Percentiles rank a stretch among this genome's conserved stretches.
phyloP scores from a whole-genome alignment of 2,113 vertebrate species.

The Gymnocephalus cernua region DNA sequence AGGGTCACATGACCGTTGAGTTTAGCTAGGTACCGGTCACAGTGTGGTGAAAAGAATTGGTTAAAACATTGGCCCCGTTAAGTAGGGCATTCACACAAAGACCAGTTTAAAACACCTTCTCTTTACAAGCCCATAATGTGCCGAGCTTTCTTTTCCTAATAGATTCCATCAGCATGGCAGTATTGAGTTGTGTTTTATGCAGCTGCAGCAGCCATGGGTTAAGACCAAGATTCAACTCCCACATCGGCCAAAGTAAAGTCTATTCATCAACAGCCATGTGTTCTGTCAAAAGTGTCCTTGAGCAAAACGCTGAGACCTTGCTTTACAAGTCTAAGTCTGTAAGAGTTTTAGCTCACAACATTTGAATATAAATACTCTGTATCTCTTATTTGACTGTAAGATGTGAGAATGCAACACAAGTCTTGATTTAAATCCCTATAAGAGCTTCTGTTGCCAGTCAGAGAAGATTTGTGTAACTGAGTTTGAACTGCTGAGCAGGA shows the following conservation, averaged over 20 bases:
- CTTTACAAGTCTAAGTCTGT: background rate
- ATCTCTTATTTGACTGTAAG: background rate
- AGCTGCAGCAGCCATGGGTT: background rate
- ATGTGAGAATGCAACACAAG: background rate
- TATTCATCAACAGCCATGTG: slow-evolving; percentile 21
- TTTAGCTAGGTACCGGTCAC: too few relatives aligned
- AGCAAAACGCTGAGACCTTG: background rate
- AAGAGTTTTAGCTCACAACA: background rate
- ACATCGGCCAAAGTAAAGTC: background rate
- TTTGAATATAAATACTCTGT: too few relatives aligned
- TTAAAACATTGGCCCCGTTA: too few relatives aligned
- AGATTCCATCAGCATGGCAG: too few relatives aligned
- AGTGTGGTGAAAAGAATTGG: too few relatives aligned
- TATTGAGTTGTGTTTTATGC: background rate
- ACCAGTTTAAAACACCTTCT: background rate
- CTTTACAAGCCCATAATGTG: background rate
- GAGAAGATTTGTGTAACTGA: background rate
- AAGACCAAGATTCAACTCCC: slow-evolving; percentile 8
- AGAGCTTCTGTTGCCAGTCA: background rate
- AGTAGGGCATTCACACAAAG: too few relatives aligned
- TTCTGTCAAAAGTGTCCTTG: slow-evolving; percentile 14
- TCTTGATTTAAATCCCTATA: background rate
- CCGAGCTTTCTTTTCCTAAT: background rate
- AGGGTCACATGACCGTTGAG: too few relatives aligned
- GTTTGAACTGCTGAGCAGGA: too few relatives aligned